Evolutionary conservation across 2,113 vertebrate species (phyloP), one percentile per base, ranked within the genome.

Genomic region (Epinephelus cyanopodus): DNA sequence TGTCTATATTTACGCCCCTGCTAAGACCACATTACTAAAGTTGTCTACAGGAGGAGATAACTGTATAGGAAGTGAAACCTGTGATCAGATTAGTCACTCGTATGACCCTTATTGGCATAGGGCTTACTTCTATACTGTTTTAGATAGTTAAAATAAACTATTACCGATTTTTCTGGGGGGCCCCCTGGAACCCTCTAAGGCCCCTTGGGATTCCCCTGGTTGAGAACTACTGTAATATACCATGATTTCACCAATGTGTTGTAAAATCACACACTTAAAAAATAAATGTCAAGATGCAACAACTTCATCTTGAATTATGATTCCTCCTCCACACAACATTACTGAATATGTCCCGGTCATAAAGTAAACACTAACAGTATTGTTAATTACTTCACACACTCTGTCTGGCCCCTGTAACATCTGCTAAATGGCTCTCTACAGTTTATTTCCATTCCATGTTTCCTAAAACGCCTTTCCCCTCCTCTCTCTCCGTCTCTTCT

Each of bases 361-460:
- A 52, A 27, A 42, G 45, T 70, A 65, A 61, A 54, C 4, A 19
- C 18, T 42, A 19, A 14, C 10, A 18, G 48, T 29, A 21, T 39
- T 71, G 37, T 54, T 39, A 1, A 19, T 70, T 21, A 52, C 11
- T 13, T 8, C 37, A 47, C 19, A 50, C 33, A 45, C 14, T 15
- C 23, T 66, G 3, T n/a, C 7, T 62, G 56, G 4, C 48, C 1
- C 23, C 61, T 73, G 48, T 58, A 50, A 58, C 47, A 0, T 48
- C 48, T 64, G 17, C 42, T 23, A 5, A 21, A 39, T 25, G 42
- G 61, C 33, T 52, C 1, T 48, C 23, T 10, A 18, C 23, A 12
- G 42, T 52, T 54, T 76, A 64, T 45, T 50, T 76, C 42, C 27
- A 15, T 25, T 67, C 76, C 12, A 3, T 67, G 0, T 70, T 82